Base-by-base conservation (phyloP, 2,888 invertebrate species). In the Neria commutata region DNA sequence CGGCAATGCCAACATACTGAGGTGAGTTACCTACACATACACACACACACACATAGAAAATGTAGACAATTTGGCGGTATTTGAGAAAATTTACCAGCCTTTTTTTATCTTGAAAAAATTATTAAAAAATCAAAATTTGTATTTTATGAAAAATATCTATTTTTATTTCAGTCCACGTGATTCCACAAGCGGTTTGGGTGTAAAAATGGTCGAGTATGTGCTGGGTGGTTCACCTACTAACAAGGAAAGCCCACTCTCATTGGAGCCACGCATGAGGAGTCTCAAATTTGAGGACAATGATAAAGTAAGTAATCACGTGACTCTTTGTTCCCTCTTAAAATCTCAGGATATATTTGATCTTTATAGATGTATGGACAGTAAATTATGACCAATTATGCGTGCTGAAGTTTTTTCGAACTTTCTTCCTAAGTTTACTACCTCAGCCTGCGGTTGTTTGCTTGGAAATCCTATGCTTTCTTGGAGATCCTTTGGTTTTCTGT, bases 201-300 rank as follows among this genome's bases (percentile, higher is more conserved):
- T 96, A 70, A 97, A 97, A 86, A 98, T 98, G 95, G 98, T 97
- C 55, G 98, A 98, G 84, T 98, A 97, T 82, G 97, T 98, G 60
- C 86, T 98, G 73, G 94, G 96, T 67, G 93, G 92, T 65, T 94
- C 94, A 64, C 94, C 95, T 21, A 95, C 94, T 68, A 86, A 87
- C 71, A 89, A 90, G 80, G 90, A 89, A 72, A 81, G 82, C 61
- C 84, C 84, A 67, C 77, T 85, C 65, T 82, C 82, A 8, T 76
- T 90, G 62, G 89, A 89, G 72, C 86, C 87, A 50, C 83, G 89
- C 66, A 85, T 90, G 84, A 83, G 89, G 66, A 85, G 84, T 57
- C 80, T 89, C 51, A 87, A 86, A 69, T 83, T 88, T 75, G 87
- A 85, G 71, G 85, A 85, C 67, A 81, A 79, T 65, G 80, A 83